Evolutionary conservation across 2,888 invertebrate species (phyloP).

Genomic region (Thereva nobilitata): DNA sequence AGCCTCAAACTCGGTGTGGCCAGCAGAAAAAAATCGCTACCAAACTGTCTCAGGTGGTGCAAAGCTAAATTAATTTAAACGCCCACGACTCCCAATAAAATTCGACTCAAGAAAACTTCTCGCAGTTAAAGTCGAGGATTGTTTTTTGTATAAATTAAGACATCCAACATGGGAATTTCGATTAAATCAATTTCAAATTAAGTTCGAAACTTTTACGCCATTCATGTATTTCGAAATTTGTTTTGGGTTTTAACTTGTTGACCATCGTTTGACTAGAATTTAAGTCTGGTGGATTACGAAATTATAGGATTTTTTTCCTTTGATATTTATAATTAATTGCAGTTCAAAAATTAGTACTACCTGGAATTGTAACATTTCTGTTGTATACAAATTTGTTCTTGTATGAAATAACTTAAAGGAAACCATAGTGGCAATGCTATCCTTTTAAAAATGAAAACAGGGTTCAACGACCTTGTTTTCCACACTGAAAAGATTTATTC

Average conservation of each 20-base stretch:
- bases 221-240: background rate
- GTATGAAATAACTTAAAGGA: too few species aligned
- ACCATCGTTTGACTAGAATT: too few species aligned
- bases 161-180: background rate
- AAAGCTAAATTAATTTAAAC: conserved; percentile 35
- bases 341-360: too few species aligned
- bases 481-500: too few species aligned
- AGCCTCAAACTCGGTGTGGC: conserved; percentile 13
- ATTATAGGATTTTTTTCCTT: too few species aligned
- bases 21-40: conserved; percentile 5
- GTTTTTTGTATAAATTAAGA: conserved; percentile 3
- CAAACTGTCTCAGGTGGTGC: conserved; percentile 36
- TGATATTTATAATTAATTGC: too few species aligned
- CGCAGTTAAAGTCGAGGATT: background rate
- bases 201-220: conserved; percentile 2
- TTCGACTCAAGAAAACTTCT: background rate
- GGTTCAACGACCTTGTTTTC: too few species aligned
- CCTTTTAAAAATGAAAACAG: too few species aligned
- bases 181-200: conserved; percentile 19
- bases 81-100: conserved; percentile 24
- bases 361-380: too few species aligned
- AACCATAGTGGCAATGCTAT: too few species aligned
- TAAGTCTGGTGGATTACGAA: too few species aligned
- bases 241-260: background rate
- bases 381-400: too few species aligned